Conservation (phyloP, 2,888 invertebrate species). For the Parnassius smintheus region DNA sequence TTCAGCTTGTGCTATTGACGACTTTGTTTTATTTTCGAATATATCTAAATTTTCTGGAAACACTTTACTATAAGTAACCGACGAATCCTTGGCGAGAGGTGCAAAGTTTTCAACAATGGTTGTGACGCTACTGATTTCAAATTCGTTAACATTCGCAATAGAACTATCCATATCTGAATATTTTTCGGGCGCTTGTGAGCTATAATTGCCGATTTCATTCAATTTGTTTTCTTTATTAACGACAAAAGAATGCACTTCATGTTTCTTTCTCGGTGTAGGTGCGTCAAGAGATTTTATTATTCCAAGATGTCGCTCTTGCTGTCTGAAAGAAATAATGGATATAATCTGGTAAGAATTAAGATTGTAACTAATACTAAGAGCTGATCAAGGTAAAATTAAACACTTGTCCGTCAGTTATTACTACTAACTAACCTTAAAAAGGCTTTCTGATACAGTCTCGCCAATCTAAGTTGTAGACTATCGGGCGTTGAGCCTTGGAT, state of each 20-base stretch:
- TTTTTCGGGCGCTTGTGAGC: conserved; percentile 50
- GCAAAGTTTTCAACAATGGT: conserved; percentile 23
- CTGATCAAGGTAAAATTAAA: too few relatives aligned
- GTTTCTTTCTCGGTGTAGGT: conserved; percentile 68
- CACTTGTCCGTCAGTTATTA: too few relatives aligned
- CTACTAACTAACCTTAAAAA: conserved; percentile 84
- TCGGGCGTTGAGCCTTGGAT: conserved; percentile 82
- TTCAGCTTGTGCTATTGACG: conserved; percentile 36
- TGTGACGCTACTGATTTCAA: conserved; percentile 29
- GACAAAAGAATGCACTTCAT: conserved; percentile 73
- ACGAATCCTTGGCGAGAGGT: background rate
- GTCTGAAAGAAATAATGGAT: conserved; percentile 71
- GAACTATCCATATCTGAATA: conserved; percentile 58
- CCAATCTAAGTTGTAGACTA: conserved; percentile 87
- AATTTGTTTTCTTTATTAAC: conserved; percentile 59
- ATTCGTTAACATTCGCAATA: conserved; percentile 31
- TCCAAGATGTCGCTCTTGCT: conserved; percentile 90
- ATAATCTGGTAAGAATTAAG: background rate
- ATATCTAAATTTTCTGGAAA: conserved; percentile 35
- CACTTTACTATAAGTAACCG: conserved; percentile 36
- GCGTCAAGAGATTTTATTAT: conserved; percentile 80
- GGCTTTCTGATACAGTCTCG: conserved; percentile 89
- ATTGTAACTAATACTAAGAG: background rate
- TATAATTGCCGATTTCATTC: conserved; percentile 43
- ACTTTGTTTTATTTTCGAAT: background rate